Conservation (phyloP, 2,113 vertebrate genomes). For the Crotalus helleri region DNA sequence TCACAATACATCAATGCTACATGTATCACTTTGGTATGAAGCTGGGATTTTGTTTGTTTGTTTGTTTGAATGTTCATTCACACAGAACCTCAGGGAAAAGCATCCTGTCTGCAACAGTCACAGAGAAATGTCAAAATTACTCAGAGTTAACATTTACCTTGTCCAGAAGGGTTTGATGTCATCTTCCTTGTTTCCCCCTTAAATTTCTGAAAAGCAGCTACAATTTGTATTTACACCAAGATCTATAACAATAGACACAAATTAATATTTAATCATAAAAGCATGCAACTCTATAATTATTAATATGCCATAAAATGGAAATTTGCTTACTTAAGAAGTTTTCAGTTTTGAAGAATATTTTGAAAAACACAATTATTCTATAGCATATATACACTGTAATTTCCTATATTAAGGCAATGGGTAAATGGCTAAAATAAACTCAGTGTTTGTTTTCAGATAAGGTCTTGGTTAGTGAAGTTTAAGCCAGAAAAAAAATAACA, state of each 20-base stretch:
- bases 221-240: slow-evolving; percentile 34
- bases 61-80: not conserved
- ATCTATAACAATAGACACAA: slow-evolving; percentile 53
- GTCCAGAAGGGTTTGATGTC: slow-evolving; percentile 75
- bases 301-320: not conserved
- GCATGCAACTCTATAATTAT: not conserved
- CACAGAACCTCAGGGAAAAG: not conserved
- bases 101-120: not conserved
- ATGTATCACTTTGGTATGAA: not conserved
- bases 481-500: not conserved
- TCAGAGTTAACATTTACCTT: slow-evolving; percentile 61
- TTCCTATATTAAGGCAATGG: not conserved
- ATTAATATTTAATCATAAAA: not conserved
- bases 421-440: not conserved
- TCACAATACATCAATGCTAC: not conserved
- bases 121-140: slow-evolving; percentile 16
- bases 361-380: not conserved
- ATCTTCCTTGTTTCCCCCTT: slow-evolving; percentile 59
- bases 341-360: not conserved
- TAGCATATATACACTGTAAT: not conserved
- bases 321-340: not conserved
- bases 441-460: not conserved
- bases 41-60: not conserved
- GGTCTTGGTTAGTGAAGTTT: not conserved
- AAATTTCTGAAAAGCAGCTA: slow-evolving; percentile 36